Evolutionary conservation across 2,113 vertebrate genomes (phyloP), one percentile per base, ranked within the genome.

Genomic region (Zapus hudsonius): DNA sequence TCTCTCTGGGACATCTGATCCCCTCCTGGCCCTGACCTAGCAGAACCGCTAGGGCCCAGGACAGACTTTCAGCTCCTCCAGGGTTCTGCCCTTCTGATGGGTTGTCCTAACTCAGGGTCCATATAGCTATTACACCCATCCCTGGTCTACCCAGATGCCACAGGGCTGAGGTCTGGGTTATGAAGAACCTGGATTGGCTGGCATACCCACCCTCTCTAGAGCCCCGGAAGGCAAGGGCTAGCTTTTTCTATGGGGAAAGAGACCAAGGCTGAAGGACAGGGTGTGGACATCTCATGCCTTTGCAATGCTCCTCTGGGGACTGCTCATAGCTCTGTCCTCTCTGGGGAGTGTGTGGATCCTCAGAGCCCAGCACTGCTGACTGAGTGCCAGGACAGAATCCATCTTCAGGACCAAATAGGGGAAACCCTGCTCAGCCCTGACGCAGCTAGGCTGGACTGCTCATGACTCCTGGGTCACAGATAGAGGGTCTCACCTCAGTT

Each of bases 301-400:
- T 7, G 10, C 61, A 59, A 17, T 15, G n/a, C 52, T 61, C 55
- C 55, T 38, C 76, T 80, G 55, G 25, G n/a, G 23, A 79, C 42
- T 23, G 20, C 16, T 78, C 27, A 52, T 52, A 67, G 64, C 44
- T 36, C 44, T 47, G 9, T 78, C 42, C 74, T 76, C 52, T 55
- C 47, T 20, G 55, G 55, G 47, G 6, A 79, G 22, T 16, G 5
- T 57, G 52, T 2, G n/a, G 0, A 2, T 20, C 8, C 3, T 33
- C n/a, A 5, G 7, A 0, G 19, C 25, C 31, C 38, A 15, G 17
- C 23, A 0, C 22, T 5, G 12, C 1, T 40, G 4, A 33, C 27
- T 0, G 15, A 0, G 1, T 2, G 0, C 5, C 31, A 59, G 9
- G 16, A n/a, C 42, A n/a, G 16, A 29, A 7, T 40, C 38, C 2